Conservation (phyloP, 2,113 vertebrate species). For the Ailurus styani region DNA sequence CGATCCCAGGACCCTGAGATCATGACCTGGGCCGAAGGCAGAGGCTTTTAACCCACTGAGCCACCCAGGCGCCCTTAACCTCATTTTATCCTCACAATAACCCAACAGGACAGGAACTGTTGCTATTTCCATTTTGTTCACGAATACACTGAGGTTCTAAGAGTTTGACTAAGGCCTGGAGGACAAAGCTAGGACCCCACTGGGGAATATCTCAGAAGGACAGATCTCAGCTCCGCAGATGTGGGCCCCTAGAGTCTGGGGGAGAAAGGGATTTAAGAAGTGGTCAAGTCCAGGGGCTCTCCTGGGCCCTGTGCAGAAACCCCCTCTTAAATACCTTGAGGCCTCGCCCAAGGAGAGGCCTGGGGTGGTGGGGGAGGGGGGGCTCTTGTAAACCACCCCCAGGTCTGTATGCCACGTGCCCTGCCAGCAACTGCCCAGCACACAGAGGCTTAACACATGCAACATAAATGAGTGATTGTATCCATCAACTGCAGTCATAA, state of each 20-base stretch:
- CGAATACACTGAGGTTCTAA: neutral
- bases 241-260: neutral
- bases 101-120: neutral
- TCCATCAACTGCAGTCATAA: neutral
- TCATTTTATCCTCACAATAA: neutral
- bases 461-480: neutral
- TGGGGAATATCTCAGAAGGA: neutral
- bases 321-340: neutral
- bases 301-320: neutral
- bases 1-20: no score
- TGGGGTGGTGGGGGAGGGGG: fast-evolving
- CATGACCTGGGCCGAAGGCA: no score
- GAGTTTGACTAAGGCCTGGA: neutral
- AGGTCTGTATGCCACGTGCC: neutral
- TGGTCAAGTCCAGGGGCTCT: neutral
- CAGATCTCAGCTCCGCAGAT: neutral
- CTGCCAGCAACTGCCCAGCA: neutral
- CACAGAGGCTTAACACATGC: neutral
- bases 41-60: no score
- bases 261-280: neutral
- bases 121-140: neutral
- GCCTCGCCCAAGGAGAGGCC: neutral
- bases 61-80: no score
- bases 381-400: neutral
- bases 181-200: neutral